These are phyloP conservation scores for Micronycteris hirsuta DNA, from an alignment of 2,113 vertebrate species.

Conservation along the genomic window DNA sequence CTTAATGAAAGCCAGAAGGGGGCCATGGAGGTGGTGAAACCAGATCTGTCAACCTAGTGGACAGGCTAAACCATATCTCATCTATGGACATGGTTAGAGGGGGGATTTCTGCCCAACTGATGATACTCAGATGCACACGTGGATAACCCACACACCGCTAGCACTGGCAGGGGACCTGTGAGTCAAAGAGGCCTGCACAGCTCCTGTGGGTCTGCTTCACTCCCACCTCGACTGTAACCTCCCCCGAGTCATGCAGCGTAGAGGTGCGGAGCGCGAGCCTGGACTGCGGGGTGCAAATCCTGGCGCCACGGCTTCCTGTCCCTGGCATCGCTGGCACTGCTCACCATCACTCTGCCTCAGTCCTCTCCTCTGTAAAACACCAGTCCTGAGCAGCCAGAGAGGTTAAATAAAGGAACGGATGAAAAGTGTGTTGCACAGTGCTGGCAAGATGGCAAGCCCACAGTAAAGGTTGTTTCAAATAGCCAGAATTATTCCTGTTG, in stretches of 20 bases:
- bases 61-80: neutral
- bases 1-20: neutral
- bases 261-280: neutral
- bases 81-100: neutral
- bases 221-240: neutral
- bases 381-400: neutral
- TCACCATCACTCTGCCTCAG: neutral
- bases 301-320: neutral
- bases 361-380: neutral
- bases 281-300: neutral
- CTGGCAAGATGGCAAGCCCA: neutral
- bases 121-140: neutral
- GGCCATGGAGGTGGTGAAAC: neutral
- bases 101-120: neutral
- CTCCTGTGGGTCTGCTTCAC: neutral
- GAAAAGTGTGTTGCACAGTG: neutral
- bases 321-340: too few species aligned
- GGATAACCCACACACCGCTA: neutral
- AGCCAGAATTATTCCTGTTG: neutral
- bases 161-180: neutral
- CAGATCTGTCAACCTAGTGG: neutral
- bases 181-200: neutral
- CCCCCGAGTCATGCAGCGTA: neutral
- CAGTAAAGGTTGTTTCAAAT: neutral
- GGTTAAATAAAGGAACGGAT: neutral